These are phyloP conservation scores for Ceratitis capitata DNA, from an alignment of 1,140 invertebrate species.

Conservation along the genomic window DNA sequence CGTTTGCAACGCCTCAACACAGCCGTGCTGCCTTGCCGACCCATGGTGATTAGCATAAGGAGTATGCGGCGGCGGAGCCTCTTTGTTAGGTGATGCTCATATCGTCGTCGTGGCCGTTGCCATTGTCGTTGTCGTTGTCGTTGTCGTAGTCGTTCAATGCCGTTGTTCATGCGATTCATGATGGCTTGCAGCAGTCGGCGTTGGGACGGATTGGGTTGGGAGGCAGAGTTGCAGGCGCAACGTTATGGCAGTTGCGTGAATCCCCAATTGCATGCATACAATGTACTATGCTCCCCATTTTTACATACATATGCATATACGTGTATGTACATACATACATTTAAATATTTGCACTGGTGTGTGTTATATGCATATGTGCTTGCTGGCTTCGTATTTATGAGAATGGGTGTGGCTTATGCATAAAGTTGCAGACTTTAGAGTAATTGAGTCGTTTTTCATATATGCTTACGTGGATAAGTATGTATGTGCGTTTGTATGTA, in stretches of 20 bases:
- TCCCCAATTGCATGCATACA: constrained; percentile 23
- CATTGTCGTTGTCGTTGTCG: neutral
- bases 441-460: constrained; percentile 37
- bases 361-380: neutral
- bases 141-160: too few relatives aligned
- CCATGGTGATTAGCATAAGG: neutral
- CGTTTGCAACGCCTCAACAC: neutral
- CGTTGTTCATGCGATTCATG: too few relatives aligned
- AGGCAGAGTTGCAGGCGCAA: neutral
- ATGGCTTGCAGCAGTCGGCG: constrained; percentile 3
- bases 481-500: too few relatives aligned
- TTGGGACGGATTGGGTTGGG: too few relatives aligned
- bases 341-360: neutral
- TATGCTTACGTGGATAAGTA: too few relatives aligned
- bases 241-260: neutral
- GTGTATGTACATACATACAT: neutral
- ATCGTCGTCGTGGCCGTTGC: neutral
- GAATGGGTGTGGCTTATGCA: constrained; percentile 42
- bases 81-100: neutral
- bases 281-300: neutral
- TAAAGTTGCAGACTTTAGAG: constrained; percentile 14
- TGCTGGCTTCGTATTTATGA: constrained; percentile 22
- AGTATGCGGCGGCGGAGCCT: neutral
- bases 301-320: neutral
- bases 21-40: too few relatives aligned